Conservation (phyloP, 92 coral and sea anemone genomes). For the Desmophyllum pertusum region DNA sequence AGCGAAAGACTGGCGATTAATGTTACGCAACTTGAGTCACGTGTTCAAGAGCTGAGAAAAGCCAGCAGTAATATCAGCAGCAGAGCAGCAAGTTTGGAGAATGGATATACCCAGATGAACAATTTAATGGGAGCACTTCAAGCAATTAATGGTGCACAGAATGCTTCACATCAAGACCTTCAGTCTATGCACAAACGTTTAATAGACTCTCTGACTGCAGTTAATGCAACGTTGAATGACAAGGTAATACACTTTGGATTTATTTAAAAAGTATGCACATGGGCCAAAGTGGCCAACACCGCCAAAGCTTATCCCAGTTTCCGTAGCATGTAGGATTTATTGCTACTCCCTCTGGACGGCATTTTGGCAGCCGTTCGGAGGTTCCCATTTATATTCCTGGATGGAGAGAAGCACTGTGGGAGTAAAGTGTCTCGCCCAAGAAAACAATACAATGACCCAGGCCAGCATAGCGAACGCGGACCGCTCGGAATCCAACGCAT, state of each 20-base stretch:
- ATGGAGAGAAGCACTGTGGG: too few species aligned
- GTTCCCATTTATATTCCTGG: too few species aligned
- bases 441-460: too few species aligned
- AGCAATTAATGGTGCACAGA: constrained; percentile 5
- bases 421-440: too few species aligned
- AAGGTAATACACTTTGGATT: constrained; percentile 11
- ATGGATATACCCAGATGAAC: constrained; percentile 34
- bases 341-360: too few species aligned
- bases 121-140: not conserved
- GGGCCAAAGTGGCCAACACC: not conserved
- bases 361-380: too few species aligned
- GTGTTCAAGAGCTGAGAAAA: constrained; percentile 11
- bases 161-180: constrained; percentile 4
- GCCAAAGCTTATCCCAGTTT: not conserved
- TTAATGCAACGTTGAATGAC: constrained; percentile 10
- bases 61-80: constrained; percentile 2
- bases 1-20: not conserved
- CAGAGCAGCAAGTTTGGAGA: constrained; percentile 6
- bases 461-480: too few species aligned
- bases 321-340: too few species aligned
- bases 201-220: not conserved
- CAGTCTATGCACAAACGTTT: constrained; percentile 2
- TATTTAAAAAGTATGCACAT: not conserved
- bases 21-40: constrained; percentile 24
- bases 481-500: too few species aligned